Base-by-base conservation (phyloP, 2,113 vertebrate genomes). In the Megaceryle torquata region DNA sequence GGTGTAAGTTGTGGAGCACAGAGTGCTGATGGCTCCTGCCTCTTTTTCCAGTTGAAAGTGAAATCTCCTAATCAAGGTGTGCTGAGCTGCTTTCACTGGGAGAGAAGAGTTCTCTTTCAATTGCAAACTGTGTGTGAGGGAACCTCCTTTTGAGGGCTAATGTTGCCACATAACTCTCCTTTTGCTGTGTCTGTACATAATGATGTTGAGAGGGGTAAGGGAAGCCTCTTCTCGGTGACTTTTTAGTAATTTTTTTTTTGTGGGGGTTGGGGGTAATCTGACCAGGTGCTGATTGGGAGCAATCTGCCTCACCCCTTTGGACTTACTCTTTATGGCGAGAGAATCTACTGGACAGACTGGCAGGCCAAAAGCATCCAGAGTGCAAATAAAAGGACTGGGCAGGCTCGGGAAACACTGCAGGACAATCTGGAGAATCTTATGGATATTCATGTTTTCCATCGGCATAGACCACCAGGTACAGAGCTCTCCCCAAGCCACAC, bases 271-370 rank as follows among this genome's bases (percentile, higher is more conserved):
- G 95, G 83, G 16, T 87, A 84, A 93, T 96, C 91, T 92, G 81
- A 91, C 84, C 94, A 99, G 99, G 98, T 99, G 85, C 97, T 99
- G 98, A 99, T 99, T 50, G 98, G 99, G 93, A 99, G 93, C 93
- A 98, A 99, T 97, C 97, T 99, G 46, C 99, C 99, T 54, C 99
- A 99, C 75, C 99, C 99, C 3, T 99, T 99, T 82, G 99, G 99
- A 24, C 98, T 99, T 93, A 99, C 99, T 29, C 98, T 99, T 17
- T 99, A 99, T 14, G 98, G 98, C 35, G 98, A 99, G 88, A 98
- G 98, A 95, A 98, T 99, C 96, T 99, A 99, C 97, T 99, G 99
- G 99, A 99, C 99, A 2, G 99, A 99, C 97, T 99, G 99, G 99
- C 99, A 99, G 96, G 99, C 99, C 51, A 99, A 99, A 97, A 99